Evolutionary conservation across 1,140 invertebrate genomes (phyloP).

Genomic region (Batillaria attramentaria): DNA sequence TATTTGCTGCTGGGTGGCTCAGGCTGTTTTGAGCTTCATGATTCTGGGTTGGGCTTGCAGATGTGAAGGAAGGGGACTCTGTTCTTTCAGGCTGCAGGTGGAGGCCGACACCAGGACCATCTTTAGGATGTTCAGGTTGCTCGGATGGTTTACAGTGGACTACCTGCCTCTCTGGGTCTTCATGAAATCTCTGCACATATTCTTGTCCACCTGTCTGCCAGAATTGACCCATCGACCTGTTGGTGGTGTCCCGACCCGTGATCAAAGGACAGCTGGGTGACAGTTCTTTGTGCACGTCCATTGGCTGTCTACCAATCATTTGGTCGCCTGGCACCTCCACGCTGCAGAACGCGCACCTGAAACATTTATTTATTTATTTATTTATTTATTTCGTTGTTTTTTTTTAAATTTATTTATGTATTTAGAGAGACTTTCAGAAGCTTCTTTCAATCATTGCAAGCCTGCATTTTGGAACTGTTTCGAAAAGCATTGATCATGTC

Average conservation of each 20-base stretch:
- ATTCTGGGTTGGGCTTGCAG: neutral
- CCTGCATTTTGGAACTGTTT: no score
- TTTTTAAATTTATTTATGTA: no score
- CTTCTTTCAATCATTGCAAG: no score
- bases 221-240: neutral
- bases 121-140: no score
- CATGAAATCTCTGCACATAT: neutral
- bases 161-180: neutral
- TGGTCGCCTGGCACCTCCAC: neutral
- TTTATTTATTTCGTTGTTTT: no score
- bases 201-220: neutral
- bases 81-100: neutral
- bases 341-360: slow-evolving; percentile 16
- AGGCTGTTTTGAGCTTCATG: no score
- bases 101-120: neutral
- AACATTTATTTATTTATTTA: no score
- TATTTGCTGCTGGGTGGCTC: no score
- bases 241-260: neutral
- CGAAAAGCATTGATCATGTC: no score
- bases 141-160: neutral
- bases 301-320: neutral
- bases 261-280: slow-evolving; percentile 3
- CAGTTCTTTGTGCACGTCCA: neutral
- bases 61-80: neutral
- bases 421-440: no score